Base-by-base conservation (phyloP, 2,113 vertebrate species). In the Brachypodius melanocephalos region DNA sequence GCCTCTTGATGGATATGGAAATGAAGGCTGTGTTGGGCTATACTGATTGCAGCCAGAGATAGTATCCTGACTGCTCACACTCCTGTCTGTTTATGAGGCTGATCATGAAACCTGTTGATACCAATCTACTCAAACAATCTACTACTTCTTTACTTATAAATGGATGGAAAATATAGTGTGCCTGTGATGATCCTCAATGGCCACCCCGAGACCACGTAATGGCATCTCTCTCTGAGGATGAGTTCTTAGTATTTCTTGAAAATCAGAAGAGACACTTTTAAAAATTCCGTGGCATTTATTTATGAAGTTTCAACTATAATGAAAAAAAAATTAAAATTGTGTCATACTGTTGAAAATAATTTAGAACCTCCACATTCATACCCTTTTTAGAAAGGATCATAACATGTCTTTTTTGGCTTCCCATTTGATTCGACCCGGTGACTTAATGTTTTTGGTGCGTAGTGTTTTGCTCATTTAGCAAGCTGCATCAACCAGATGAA, bases 61-160 rank as follows among this genome's bases (percentile, higher is more conserved):
- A 71, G 42, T 74, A 42, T 43, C 38, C 52, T 85, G 88, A 29
- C 61, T 94, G 72, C 28, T 92, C 88, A 55, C 63, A 65, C 54
- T 54, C 31, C 31, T 66, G 31, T 55, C 69, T 89, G 42, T 91
- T 95, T 95, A 59, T 96, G 54, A 93, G 52, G 26, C 13, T 90
- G 46, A 57, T 48, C 46, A 45, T 72, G 48, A 78, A 63, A 93
- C 22, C 24, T 89, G 67, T 54, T 91, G 80, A 87, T 85, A 71
- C 6, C 20, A 52, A 78, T 62, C 62, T 66, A 40, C 18, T 11
- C 57, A 69, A 34, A 82, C 46, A 48, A 7, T 14, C 38, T 38
- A 38, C 38, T 38, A 24, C 4, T 34, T 45, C 77, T 75, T 43
- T 46, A 11, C n/a, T 55, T 65, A 46, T n/a, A 89, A 84, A 77